phyloP scores from a whole-genome alignment of 2,888 invertebrate species.

The Drosophila acutilabella region DNA sequence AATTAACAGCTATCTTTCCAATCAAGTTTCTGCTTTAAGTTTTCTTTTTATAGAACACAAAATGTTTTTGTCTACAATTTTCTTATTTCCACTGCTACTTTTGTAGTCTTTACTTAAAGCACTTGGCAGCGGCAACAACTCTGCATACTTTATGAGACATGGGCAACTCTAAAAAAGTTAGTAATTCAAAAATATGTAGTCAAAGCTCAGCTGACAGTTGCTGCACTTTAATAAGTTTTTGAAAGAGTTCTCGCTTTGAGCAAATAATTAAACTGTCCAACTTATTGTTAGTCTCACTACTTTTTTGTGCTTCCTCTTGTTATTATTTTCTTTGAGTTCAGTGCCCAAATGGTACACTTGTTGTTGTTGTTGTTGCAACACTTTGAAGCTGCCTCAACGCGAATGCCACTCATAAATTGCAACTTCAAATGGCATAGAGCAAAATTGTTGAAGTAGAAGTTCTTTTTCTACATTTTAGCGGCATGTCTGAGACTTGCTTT shows the following conservation, averaged over 20 bases:
- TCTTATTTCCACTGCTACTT: not conserved
- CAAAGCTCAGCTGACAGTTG: conserved; percentile 9
- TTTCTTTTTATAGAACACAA: too few relatives aligned
- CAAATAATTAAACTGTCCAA: conserved; percentile 34
- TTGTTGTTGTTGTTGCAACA: conserved; percentile 12
- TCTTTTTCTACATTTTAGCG: conserved; percentile 36
- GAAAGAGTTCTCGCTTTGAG: conserved; percentile 8
- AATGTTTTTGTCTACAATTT: not conserved
- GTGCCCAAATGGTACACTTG: not conserved
- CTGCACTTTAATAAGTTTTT: conserved; percentile 12
- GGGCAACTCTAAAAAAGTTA: not conserved
- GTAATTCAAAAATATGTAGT: not conserved
- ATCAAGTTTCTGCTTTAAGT: not conserved
- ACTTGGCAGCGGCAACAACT: too few relatives aligned
- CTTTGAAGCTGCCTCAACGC: conserved; percentile 25
- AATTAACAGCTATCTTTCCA: not conserved
- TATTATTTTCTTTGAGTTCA: conserved; percentile 2
- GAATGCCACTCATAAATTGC: conserved; percentile 51
- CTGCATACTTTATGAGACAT: not conserved
- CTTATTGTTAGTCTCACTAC: conserved; percentile 12
- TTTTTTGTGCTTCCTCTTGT: not conserved
- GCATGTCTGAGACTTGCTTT: conserved; percentile 41
- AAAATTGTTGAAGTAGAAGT: conserved; percentile 40
- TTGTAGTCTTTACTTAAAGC: not conserved
- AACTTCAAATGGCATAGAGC: conserved; percentile 50